Percentiles rank a stretch among this genome's conserved stretches.
These are phyloP conservation scores for Habrosyne pyritoides DNA, from an alignment of 2,888 invertebrate genomes.

Conservation along the genomic window DNA sequence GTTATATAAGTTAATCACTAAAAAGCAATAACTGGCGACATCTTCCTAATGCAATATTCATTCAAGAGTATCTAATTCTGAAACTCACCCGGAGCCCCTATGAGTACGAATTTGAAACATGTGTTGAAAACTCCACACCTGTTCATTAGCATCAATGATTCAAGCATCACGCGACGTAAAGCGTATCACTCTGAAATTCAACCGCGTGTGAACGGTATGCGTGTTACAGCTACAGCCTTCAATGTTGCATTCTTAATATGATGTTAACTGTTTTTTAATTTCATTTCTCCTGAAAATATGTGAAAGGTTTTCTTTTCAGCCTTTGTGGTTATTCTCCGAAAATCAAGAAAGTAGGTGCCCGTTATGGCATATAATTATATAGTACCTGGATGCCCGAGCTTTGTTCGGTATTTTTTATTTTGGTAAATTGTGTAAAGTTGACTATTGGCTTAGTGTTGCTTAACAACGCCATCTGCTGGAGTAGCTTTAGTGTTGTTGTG, in stretches of 20 bases:
- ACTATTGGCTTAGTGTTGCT: too few relatives aligned
- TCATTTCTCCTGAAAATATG: too few relatives aligned
- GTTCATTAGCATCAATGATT: constrained; percentile 3
- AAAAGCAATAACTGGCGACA: background rate
- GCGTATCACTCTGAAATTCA: background rate
- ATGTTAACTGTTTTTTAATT: background rate
- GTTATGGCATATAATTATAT: too few relatives aligned
- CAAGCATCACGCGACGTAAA: background rate
- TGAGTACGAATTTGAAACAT: background rate
- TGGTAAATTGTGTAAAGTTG: too few relatives aligned
- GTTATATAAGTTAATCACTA: constrained; percentile 6
- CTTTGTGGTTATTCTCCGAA: too few relatives aligned
- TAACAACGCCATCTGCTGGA: too few relatives aligned
- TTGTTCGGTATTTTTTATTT: too few relatives aligned
- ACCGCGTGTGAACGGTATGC: background rate
- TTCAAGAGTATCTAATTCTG: background rate
- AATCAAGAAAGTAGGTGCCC: too few relatives aligned
- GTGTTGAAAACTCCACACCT: background rate
- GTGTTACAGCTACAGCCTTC: background rate
- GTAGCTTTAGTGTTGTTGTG: too few relatives aligned
- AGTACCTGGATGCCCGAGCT: too few relatives aligned
- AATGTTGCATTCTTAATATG: background rate
- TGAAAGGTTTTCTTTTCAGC: too few relatives aligned
- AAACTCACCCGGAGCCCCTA: background rate
- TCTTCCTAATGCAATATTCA: background rate